Conservation (phyloP, 2,113 vertebrate species). For the Mus musculus region DNA sequence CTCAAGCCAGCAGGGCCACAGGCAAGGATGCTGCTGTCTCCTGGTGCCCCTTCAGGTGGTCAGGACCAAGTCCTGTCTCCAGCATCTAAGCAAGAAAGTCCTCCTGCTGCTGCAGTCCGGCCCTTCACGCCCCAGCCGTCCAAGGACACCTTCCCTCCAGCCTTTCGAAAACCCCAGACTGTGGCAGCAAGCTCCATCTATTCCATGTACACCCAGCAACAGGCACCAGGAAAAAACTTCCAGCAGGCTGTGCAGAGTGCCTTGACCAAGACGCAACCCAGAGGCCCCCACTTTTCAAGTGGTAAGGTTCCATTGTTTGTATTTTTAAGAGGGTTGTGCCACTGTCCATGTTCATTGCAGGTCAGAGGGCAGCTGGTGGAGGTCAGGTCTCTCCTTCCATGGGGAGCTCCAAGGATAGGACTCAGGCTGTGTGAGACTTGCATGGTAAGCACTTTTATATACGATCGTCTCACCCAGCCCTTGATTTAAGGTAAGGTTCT, state of each 20-base stretch:
- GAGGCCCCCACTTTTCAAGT: slow-evolving; percentile 91
- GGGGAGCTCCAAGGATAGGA: background rate
- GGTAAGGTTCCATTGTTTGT: slow-evolving; percentile 84
- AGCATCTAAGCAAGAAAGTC: slow-evolving; percentile 93
- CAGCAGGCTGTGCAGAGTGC: slow-evolving; percentile 90
- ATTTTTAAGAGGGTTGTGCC: background rate
- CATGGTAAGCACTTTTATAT: background rate
- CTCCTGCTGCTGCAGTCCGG: slow-evolving; percentile 94
- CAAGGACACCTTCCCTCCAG: slow-evolving; percentile 89
- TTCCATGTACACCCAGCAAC: slow-evolving; percentile 96
- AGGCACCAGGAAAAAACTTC: slow-evolving; percentile 91
- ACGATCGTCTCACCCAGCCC: background rate
- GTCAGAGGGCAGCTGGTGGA: background rate
- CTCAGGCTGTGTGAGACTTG: background rate
- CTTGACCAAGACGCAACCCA: slow-evolving; percentile 88
- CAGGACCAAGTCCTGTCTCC: slow-evolving; percentile 91
- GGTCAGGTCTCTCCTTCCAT: background rate
- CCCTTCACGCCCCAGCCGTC: slow-evolving; percentile 96
- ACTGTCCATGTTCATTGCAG: background rate
- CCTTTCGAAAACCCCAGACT: slow-evolving; percentile 92
- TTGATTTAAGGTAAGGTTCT: slow-evolving; percentile 87
- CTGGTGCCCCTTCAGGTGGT: slow-evolving; percentile 75
- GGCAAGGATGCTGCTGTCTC: slow-evolving; percentile 80
- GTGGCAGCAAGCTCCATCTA: slow-evolving; percentile 96
- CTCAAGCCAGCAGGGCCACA: slow-evolving; percentile 87